These are phyloP conservation scores for Saccostrea echinata DNA, from an alignment of 1,140 invertebrate genomes.

Conservation along the genomic window DNA sequence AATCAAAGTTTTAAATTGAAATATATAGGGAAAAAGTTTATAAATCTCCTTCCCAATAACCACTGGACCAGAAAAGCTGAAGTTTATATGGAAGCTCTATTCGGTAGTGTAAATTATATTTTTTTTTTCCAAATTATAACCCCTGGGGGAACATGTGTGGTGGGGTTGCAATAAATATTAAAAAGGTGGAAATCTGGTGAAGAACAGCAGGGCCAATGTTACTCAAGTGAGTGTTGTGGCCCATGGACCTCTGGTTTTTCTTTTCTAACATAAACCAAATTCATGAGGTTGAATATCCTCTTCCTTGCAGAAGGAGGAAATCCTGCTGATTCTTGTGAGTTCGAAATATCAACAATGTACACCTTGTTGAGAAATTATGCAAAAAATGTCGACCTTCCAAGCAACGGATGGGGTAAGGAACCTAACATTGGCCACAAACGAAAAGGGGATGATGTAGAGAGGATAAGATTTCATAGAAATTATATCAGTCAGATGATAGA, in stretches of 20 bases:
- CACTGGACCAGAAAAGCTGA: no score
- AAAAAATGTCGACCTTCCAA: not conserved
- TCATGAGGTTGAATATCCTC: not conserved
- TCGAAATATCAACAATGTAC: not conserved
- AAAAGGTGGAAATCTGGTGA: not conserved
- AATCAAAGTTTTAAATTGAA: no score
- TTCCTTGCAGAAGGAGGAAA: not conserved
- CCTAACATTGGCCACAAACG: not conserved
- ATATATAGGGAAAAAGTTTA: no score
- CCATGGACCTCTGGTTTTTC: not conserved
- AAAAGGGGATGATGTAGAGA: not conserved
- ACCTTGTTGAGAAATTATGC: not conserved
- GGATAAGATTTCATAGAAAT: not conserved
- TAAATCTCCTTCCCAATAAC: no score
- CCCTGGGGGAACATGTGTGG: not conserved
- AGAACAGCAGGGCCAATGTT: not conserved
- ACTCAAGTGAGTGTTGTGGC: not conserved
- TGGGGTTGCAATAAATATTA: not conserved
- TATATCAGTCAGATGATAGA: not conserved
- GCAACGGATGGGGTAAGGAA: not conserved
- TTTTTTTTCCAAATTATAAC: not conserved
- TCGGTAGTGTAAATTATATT: no score
- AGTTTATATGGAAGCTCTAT: no score
- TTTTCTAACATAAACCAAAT: not conserved
- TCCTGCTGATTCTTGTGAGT: not conserved